Conservation (phyloP, 1,140 invertebrate genomes). For the Eciton burchellii region DNA sequence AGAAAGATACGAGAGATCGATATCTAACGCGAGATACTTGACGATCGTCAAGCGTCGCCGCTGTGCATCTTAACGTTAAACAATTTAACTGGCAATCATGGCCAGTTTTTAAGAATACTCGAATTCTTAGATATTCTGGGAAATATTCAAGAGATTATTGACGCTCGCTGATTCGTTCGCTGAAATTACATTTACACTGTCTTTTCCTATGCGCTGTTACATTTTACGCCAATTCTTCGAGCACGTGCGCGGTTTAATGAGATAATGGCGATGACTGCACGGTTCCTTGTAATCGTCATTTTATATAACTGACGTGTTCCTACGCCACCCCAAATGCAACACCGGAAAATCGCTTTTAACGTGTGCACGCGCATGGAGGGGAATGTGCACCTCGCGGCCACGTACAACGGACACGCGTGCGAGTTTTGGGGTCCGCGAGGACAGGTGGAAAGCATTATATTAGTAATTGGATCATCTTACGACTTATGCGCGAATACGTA, state of each 20-base stretch:
- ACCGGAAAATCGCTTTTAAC: slow-evolving; percentile 48
- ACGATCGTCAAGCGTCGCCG: too few species aligned
- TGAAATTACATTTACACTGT: neutral
- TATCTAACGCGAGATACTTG: too few species aligned
- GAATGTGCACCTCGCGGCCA: slow-evolving; percentile 2
- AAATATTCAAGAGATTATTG: too few species aligned
- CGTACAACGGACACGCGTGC: slow-evolving; percentile 13
- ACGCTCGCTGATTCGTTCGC: neutral
- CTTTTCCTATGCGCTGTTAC: neutral
- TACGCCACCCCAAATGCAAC: slow-evolving; percentile 4
- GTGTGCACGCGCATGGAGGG: neutral
- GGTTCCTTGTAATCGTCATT: neutral
- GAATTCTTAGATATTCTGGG: too few species aligned
- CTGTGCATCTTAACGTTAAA: too few species aligned
- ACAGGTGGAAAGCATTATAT: slow-evolving; percentile 30
- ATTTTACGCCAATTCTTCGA: neutral
- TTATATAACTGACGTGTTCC: slow-evolving; percentile 3
- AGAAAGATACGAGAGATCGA: too few species aligned
- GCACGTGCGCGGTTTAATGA: neutral
- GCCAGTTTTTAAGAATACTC: too few species aligned
- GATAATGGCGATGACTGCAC: neutral
- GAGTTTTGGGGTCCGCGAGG: neutral
- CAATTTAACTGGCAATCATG: too few species aligned
- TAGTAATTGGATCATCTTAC: slow-evolving; percentile 1
- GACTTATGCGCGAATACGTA: neutral